Percentiles rank a stretch among this genome's conserved stretches.
Conservation (phyloP, 2,888 invertebrate genomes). For the Antheraea assamensis region DNA sequence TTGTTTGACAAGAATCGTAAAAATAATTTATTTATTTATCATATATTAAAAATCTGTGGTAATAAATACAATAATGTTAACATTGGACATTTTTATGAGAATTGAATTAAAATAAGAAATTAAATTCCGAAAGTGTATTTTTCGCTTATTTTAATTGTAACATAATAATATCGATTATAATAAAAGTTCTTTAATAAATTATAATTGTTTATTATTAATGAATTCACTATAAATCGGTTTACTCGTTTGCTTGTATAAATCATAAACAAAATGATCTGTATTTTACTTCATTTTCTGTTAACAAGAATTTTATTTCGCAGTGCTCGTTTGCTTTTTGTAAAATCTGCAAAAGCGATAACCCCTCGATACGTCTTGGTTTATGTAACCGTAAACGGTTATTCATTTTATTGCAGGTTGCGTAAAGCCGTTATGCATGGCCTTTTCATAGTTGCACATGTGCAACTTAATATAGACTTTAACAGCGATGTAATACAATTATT, state of each 20-base stretch:
- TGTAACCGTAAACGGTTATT: constrained; percentile 41
- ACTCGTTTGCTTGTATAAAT: neutral
- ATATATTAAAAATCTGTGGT: too few relatives aligned
- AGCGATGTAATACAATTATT: neutral
- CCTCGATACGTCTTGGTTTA: constrained; percentile 25
- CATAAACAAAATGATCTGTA: neutral
- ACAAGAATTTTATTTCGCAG: neutral
- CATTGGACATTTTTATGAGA: neutral
- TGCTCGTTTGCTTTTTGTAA: neutral
- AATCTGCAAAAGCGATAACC: neutral
- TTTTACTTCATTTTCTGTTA: neutral
- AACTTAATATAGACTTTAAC: constrained; percentile 27
- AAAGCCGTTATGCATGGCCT: constrained; percentile 43
- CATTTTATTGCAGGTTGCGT: constrained; percentile 48
- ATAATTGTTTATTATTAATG: too few relatives aligned
- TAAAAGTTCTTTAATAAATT: too few relatives aligned
- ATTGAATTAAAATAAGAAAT: too few relatives aligned
- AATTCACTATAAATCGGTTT: neutral
- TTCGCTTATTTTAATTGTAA: too few relatives aligned
- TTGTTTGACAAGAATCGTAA: neutral
- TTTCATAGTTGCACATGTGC: constrained; percentile 36
- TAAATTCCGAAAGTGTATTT: too few relatives aligned
- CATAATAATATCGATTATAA: too few relatives aligned
- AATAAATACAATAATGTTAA: neutral
- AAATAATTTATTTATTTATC: neutral